These are phyloP conservation scores for Anolis apletophallus DNA, from an alignment of 2,797 vertebrate genomes.

Conservation along the genomic window DNA sequence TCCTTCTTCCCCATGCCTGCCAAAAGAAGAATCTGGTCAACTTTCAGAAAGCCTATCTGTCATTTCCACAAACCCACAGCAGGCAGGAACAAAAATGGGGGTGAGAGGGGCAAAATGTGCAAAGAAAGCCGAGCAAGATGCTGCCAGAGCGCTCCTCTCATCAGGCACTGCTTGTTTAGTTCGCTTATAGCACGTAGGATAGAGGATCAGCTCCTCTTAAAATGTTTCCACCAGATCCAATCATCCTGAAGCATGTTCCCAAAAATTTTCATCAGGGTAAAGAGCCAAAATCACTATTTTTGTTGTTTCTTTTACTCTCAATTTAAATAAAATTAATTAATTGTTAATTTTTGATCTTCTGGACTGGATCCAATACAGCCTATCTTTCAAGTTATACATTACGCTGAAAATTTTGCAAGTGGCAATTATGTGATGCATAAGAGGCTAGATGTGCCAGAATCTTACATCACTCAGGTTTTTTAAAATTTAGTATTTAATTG, in stretches of 20 bases:
- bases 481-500: background rate
- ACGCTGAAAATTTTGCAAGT: background rate
- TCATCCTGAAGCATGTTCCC: conserved; percentile 27
- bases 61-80: conserved; percentile 68
- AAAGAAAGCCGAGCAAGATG: conserved; percentile 82
- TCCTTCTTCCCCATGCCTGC: conserved; percentile 99
- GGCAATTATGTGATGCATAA: background rate
- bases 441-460: background rate
- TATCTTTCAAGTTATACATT: background rate
- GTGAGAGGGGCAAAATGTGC: conserved; percentile 78
- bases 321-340: too few relatives aligned
- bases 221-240: conserved; percentile 38
- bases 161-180: conserved; percentile 66
- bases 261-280: conserved; percentile 38
- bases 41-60: background rate
- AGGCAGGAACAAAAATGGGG: conserved; percentile 62
- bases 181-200: conserved; percentile 62
- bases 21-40: conserved; percentile 75
- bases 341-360: background rate
- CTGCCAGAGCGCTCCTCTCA: conserved; percentile 79
- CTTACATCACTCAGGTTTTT: background rate
- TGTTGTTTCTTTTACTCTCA: conserved; percentile 33
- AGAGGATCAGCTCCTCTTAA: background rate
- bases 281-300: conserved; percentile 2
- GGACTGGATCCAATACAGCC: background rate